A percentile compares a stretch with the other conserved stretches of the same genome.
Conservation (phyloP, 2,888 invertebrate genomes). For the Drosophila quinaria region DNA sequence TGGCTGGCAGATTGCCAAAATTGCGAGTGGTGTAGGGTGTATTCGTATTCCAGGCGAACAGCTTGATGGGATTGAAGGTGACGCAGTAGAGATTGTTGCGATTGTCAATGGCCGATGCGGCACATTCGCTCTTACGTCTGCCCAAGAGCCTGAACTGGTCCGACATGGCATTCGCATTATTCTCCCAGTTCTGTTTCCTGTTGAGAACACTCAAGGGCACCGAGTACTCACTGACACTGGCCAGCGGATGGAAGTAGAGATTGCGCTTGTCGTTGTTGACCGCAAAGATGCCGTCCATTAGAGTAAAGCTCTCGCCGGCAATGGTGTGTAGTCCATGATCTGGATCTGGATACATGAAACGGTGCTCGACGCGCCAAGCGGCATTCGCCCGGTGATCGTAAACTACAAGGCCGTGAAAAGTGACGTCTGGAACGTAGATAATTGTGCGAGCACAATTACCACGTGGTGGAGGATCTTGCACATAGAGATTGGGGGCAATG, state of each 20-base stretch:
- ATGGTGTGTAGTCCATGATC: slow-evolving; percentile 87
- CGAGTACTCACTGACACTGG: slow-evolving; percentile 88
- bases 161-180: slow-evolving; percentile 85
- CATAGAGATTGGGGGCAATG: slow-evolving; percentile 86
- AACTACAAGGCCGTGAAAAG: slow-evolving; percentile 87
- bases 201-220: slow-evolving; percentile 87
- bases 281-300: slow-evolving; percentile 90
- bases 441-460: slow-evolving; percentile 87
- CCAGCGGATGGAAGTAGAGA: slow-evolving; percentile 89
- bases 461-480: slow-evolving; percentile 85
- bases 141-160: slow-evolving; percentile 87
- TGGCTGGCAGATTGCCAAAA: slow-evolving; percentile 87
- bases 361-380: slow-evolving; percentile 88
- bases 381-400: slow-evolving; percentile 86
- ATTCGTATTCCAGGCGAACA: slow-evolving; percentile 91
- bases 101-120: slow-evolving; percentile 89
- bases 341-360: slow-evolving; percentile 88
- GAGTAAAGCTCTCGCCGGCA: slow-evolving; percentile 87
- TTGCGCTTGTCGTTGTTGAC: slow-evolving; percentile 85
- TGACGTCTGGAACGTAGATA: slow-evolving; percentile 89
- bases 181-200: slow-evolving; percentile 86
- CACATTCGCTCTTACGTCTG: slow-evolving; percentile 89
- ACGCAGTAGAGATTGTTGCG: slow-evolving; percentile 87
- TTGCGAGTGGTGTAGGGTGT: slow-evolving; percentile 87
- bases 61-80: slow-evolving; percentile 89